Evolutionary conservation across 1,140 invertebrate genomes (phyloP).

Genomic region (Zaprionus davidi): DNA sequence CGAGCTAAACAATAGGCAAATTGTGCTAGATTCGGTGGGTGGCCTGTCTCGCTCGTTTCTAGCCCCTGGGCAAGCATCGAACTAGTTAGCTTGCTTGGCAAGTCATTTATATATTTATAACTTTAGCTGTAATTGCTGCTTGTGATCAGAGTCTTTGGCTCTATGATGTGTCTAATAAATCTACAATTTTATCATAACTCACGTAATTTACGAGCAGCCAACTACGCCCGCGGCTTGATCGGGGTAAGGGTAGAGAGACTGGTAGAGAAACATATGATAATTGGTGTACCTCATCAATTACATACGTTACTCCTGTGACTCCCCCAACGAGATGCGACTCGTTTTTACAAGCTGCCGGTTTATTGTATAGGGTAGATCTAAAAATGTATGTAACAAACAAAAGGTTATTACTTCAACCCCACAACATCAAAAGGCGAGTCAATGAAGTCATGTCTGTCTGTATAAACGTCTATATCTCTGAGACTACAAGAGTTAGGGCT

Average conservation of each 20-base stretch:
- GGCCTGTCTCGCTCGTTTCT: conserved; percentile 28
- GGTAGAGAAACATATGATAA: conserved; percentile 58
- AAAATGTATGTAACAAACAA: no score
- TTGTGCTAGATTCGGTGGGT: conserved; percentile 46
- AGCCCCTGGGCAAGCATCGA: conserved; percentile 53
- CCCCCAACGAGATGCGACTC: conserved; percentile 33
- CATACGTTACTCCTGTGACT: conserved; percentile 20
- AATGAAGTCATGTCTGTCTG: no score
- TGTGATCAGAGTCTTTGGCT: conserved; percentile 18
- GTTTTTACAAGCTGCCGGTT: background rate
- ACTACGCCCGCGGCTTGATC: conserved; percentile 28
- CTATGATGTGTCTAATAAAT: conserved; percentile 58
- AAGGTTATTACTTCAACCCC: no score
- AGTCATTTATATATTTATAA: conserved; percentile 49
- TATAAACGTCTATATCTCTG: no score
- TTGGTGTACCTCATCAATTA: conserved; percentile 59
- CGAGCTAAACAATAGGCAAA: conserved; percentile 1
- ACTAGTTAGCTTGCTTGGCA: conserved; percentile 55
- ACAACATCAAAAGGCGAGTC: no score
- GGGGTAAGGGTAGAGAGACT: background rate
- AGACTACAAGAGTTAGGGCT: no score
- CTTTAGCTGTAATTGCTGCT: conserved; percentile 55
- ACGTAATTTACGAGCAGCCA: conserved; percentile 44
- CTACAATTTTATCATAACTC: conserved; percentile 63
- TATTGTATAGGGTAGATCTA: no score